A percentile compares a stretch with the other conserved stretches of the same genome.
Evolutionary conservation across 2,113 vertebrate genomes (phyloP).

Genomic region (Noctilio leporinus): DNA sequence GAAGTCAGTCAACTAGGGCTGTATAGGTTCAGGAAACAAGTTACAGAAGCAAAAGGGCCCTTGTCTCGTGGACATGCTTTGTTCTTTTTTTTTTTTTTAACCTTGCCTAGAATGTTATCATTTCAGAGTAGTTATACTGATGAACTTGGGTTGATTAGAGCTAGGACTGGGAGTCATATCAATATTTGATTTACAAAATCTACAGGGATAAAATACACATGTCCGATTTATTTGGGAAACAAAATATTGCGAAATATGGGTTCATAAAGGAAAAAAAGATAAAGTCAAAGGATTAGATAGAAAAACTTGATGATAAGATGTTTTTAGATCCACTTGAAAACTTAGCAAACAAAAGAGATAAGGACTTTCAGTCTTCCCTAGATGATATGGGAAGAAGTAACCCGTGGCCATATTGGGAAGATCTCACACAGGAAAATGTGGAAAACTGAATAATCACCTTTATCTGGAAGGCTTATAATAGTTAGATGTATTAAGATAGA

Average conservation of each 20-base stretch:
- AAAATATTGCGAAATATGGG: neutral
- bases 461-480: neutral
- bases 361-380: neutral
- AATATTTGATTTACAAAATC: neutral
- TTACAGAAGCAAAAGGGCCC: too few relatives aligned
- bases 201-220: neutral
- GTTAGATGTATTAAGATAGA: neutral
- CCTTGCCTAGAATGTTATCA: neutral
- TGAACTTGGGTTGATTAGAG: neutral
- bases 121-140: neutral
- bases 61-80: too few relatives aligned
- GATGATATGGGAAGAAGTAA: neutral
- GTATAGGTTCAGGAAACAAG: too few relatives aligned
- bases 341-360: neutral
- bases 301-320: neutral
- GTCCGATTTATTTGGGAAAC: neutral
- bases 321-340: conserved; percentile 3
- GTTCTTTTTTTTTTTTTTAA: neutral
- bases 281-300: neutral
- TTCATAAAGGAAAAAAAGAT: conserved; percentile 3
- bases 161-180: neutral
- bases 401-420: neutral
- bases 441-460: neutral
- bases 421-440: neutral
- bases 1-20: too few relatives aligned